Evolutionary conservation across 2,113 vertebrate genomes (phyloP).

Genomic region (Elaphurus davidianus): DNA sequence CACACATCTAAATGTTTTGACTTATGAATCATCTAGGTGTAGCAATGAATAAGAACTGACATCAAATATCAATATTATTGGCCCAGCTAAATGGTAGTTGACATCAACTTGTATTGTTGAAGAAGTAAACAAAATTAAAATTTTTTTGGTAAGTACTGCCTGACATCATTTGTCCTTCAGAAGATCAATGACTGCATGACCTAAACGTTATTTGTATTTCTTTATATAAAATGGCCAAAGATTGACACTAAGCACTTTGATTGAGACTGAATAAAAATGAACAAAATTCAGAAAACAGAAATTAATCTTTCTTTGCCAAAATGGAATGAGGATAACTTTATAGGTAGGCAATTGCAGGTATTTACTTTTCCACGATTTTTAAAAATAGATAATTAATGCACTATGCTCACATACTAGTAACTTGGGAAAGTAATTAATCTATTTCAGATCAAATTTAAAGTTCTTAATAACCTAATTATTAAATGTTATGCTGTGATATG

Average conservation of each 20-base stretch:
- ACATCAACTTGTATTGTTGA: constrained; percentile 76
- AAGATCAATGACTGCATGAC: constrained; percentile 73
- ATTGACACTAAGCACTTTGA: constrained; percentile 35
- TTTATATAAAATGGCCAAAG: constrained; percentile 24
- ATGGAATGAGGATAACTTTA: neutral
- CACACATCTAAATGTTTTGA: constrained; percentile 76
- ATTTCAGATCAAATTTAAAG: neutral
- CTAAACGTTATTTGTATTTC: constrained; percentile 64
- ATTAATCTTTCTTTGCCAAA: neutral
- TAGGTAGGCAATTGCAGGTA: neutral
- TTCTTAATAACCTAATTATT: neutral
- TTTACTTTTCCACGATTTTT: neutral
- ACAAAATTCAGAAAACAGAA: neutral
- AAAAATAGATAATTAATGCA: neutral
- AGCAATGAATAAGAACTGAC: constrained; percentile 84
- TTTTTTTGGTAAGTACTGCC: constrained; percentile 75
- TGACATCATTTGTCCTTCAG: constrained; percentile 83
- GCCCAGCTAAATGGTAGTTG: constrained; percentile 81
- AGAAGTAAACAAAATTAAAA: constrained; percentile 83
- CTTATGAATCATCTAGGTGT: constrained; percentile 74
- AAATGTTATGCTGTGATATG: neutral
- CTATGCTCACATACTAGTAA: neutral
- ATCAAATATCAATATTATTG: constrained; percentile 84
- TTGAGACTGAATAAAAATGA: neutral
- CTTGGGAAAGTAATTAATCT: neutral